These are phyloP conservation scores for Deilephila porcellus DNA, from an alignment of 2,888 invertebrate genomes.

Conservation along the genomic window DNA sequence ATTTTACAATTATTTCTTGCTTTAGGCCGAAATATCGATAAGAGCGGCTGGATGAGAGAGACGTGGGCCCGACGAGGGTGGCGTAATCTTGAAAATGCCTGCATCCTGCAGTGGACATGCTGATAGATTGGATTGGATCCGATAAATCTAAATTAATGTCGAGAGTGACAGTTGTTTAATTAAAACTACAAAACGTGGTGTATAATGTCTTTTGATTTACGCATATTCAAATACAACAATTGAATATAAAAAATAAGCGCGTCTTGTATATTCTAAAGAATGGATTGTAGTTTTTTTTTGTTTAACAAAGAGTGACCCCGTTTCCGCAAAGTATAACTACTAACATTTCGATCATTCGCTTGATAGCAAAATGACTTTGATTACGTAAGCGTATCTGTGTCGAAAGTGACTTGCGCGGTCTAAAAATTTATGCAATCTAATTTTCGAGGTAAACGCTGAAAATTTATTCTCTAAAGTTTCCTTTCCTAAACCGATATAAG, in stretches of 20 bases:
- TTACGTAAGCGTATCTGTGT: conserved; percentile 36
- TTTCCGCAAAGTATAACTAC: conserved; percentile 14
- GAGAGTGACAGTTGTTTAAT: not conserved
- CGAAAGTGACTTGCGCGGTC: conserved; percentile 59
- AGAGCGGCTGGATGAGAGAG: not conserved
- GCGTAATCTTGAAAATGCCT: not conserved
- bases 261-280: not conserved
- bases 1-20: not conserved
- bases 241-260: not conserved
- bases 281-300: conserved; percentile 21
- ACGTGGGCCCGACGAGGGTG: not conserved
- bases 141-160: conserved; percentile 6
- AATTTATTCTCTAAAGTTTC: conserved; percentile 17
- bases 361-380: conserved; percentile 23
- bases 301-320: conserved; percentile 37
- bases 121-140: not conserved
- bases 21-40: not conserved
- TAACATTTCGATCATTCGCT: conserved; percentile 27
- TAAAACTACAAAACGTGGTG: not conserved
- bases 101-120: not conserved
- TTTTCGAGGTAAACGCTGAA: conserved; percentile 26
- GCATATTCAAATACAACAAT: not conserved
- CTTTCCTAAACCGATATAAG: conserved; percentile 15
- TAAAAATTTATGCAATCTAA: conserved; percentile 29
- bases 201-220: not conserved